These are phyloP conservation scores for Diuraphis noxia DNA, from an alignment of 1,140 invertebrate species.

Conservation along the genomic window DNA sequence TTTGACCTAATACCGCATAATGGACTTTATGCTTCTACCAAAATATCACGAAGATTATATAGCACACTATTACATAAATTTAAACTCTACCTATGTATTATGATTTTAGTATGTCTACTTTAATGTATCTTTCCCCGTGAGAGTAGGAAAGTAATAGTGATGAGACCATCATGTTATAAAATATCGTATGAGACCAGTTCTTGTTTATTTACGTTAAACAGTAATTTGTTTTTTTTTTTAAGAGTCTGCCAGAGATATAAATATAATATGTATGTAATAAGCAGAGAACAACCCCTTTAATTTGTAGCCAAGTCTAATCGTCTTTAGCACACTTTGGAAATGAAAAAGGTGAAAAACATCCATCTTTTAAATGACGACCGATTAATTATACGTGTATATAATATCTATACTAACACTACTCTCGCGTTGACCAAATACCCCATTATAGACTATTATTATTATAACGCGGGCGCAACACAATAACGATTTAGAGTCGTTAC, in stretches of 20 bases:
- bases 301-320: background rate
- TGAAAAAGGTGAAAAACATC: background rate
- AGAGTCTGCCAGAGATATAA: background rate
- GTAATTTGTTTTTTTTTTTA: slow-evolving; percentile 11
- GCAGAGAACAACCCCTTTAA: background rate
- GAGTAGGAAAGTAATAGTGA: background rate
- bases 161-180: background rate
- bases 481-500: background rate
- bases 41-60: background rate
- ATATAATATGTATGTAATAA: background rate
- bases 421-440: background rate
- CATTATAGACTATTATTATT: background rate
- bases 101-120: background rate
- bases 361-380: background rate
- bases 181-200: background rate
- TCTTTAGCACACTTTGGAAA: background rate
- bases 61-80: background rate
- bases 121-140: background rate
- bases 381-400: background rate
- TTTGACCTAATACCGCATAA: too few relatives aligned
- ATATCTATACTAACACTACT: background rate
- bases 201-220: background rate
- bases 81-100: background rate
- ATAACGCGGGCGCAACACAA: background rate
- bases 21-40: background rate